Evolutionary conservation across 2,797 vertebrate species (phyloP).

Genomic region (Oreortyx pictus): DNA sequence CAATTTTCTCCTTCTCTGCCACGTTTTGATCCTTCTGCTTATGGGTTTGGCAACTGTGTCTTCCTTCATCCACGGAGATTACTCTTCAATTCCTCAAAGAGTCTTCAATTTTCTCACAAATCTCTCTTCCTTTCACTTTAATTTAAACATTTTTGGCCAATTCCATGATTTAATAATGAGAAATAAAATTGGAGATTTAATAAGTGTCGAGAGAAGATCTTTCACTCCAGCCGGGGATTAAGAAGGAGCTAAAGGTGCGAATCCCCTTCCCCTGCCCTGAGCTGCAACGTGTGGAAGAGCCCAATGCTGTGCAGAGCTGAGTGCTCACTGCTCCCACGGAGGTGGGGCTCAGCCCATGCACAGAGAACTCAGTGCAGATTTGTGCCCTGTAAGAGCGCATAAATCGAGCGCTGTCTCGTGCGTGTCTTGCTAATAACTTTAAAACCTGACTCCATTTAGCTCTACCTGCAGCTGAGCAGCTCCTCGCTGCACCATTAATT

Average conservation of each 20-base stretch:
- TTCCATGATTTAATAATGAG: constrained; percentile 80
- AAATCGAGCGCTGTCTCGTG: background rate
- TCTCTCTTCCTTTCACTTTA: constrained; percentile 76
- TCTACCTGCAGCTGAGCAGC: constrained; percentile 19
- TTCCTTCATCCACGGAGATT: constrained; percentile 70
- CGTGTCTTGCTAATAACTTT: constrained; percentile 54
- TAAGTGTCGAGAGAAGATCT: constrained; percentile 71
- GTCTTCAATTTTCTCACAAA: constrained; percentile 75
- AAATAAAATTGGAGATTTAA: constrained; percentile 77
- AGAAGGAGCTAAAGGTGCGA: constrained; percentile 37
- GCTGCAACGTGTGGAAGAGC: background rate
- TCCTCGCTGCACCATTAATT: constrained; percentile 37
- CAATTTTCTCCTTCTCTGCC: constrained; percentile 26
- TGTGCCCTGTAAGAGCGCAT: background rate
- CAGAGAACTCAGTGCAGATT: background rate
- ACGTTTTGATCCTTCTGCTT: constrained; percentile 54
- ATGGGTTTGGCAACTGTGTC: constrained; percentile 47
- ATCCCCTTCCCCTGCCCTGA: background rate
- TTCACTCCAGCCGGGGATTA: constrained; percentile 70
- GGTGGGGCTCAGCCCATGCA: background rate
- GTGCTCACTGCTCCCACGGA: background rate
- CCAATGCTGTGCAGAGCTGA: background rate
- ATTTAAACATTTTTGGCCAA: constrained; percentile 79
- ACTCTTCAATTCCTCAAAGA: constrained; percentile 70
- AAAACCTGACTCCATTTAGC: constrained; percentile 51